These are phyloP conservation scores for Elgonia sp. DNA, from an alignment of 2,888 invertebrate species.

Conservation along the genomic window DNA sequence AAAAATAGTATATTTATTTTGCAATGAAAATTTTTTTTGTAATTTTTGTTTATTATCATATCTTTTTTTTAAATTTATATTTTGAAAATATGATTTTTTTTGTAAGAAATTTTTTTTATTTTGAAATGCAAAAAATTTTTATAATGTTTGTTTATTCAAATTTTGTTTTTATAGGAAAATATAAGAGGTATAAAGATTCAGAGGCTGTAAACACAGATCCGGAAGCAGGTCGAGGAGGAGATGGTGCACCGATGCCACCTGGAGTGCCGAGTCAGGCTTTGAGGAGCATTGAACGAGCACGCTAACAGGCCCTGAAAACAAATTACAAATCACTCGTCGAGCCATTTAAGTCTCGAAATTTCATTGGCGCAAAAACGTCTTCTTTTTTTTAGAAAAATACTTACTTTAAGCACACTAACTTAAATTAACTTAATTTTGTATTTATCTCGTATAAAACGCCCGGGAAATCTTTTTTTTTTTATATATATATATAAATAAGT, in stretches of 20 bases:
- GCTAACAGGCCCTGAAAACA: conserved; percentile 76
- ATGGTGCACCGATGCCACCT: conserved; percentile 81
- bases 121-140: too few relatives aligned
- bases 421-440: too few relatives aligned
- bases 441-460: too few relatives aligned
- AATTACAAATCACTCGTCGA: conserved; percentile 45
- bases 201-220: conserved; percentile 84
- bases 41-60: too few relatives aligned
- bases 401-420: too few relatives aligned
- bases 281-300: conserved; percentile 82
- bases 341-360: conserved; percentile 63
- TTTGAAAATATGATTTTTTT: too few relatives aligned
- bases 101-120: too few relatives aligned
- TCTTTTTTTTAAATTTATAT: too few relatives aligned
- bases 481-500: too few relatives aligned
- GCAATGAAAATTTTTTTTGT: too few relatives aligned
- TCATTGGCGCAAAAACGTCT: conserved; percentile 65
- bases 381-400: neutral
- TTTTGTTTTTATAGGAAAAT: conserved; percentile 82
- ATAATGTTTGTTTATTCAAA: neutral
- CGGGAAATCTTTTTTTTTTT: too few relatives aligned
- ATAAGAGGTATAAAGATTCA: conserved; percentile 85
- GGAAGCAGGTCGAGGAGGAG: conserved; percentile 83
- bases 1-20: too few relatives aligned
- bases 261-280: conserved; percentile 84